These are phyloP conservation scores for Corythaeola cristata DNA, from an alignment of 2,113 vertebrate species.

Conservation along the genomic window DNA sequence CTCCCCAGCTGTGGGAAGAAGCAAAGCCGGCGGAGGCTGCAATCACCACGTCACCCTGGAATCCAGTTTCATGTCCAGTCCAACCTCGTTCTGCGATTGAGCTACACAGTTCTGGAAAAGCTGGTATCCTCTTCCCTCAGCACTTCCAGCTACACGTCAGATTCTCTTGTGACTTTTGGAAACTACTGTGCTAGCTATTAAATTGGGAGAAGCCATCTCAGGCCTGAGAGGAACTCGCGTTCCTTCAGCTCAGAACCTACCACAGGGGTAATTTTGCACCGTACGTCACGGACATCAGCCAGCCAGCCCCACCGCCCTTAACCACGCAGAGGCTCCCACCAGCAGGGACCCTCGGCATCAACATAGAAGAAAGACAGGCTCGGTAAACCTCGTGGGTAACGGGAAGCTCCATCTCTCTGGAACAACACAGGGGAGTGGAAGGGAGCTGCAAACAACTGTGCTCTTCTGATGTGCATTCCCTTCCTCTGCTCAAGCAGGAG, in stretches of 20 bases:
- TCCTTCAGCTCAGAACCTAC: not conserved
- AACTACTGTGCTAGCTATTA: not conserved
- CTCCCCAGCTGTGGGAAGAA: constrained; percentile 55
- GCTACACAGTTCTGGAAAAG: constrained; percentile 55
- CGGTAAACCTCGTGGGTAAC: accelerated
- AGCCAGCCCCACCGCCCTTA: not conserved
- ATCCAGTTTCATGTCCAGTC: constrained; percentile 59
- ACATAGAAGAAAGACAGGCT: not conserved
- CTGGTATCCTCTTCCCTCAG: constrained; percentile 51
- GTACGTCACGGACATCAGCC: not conserved
- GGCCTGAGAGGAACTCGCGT: not conserved
- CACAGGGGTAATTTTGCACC: not conserved
- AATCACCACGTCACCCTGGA: constrained; percentile 66
- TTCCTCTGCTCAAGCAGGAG: not conserved
- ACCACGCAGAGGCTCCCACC: not conserved
- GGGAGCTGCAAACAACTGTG: not conserved
- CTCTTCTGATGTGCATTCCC: not conserved
- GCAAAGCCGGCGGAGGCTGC: not conserved
- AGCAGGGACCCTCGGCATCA: not conserved
- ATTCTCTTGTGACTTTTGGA: not conserved
- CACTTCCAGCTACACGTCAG: not conserved
- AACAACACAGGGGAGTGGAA: constrained; percentile 3
- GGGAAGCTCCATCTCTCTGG: accelerated
- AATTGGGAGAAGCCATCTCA: not conserved
- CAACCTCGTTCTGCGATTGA: constrained; percentile 39